A percentile compares a stretch with the other conserved stretches of the same genome.
Conservation (phyloP, 2,797 vertebrate species). For the Sciurus vulgaris region DNA sequence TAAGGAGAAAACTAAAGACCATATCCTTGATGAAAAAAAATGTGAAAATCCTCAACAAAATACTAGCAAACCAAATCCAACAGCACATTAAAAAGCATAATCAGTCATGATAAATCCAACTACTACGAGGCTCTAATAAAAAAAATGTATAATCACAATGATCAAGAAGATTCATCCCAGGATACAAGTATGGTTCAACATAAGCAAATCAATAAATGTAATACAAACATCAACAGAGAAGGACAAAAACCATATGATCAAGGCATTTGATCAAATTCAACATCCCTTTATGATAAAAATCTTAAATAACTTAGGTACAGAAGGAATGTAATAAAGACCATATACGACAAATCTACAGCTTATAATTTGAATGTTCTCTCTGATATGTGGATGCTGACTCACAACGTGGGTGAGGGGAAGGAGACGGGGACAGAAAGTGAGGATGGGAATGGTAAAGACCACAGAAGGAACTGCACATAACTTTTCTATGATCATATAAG, state of each 20-base stretch:
- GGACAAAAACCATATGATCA: background rate
- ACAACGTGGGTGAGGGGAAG: too few species aligned
- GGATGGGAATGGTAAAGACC: too few species aligned
- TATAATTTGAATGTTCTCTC: background rate
- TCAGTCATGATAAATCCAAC: too few species aligned
- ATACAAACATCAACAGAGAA: background rate
- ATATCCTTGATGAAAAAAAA: background rate
- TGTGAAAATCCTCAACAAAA: background rate
- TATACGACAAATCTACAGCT: background rate
- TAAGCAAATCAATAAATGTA: background rate
- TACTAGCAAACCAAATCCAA: too few species aligned
- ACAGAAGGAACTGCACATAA: too few species aligned
- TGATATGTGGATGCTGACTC: too few species aligned
- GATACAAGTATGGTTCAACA: too few species aligned
- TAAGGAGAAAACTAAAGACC: background rate
- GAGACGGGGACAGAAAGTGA: too few species aligned
- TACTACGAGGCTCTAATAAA: too few species aligned
- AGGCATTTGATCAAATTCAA: background rate
- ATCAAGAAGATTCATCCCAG: background rate
- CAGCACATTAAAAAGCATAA: too few species aligned
- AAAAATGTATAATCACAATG: background rate
- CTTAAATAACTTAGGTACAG: background rate
- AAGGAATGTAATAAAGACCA: background rate
- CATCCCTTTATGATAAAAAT: background rate
- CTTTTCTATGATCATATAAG: too few species aligned